These are phyloP conservation scores for Drosophila paracracens DNA, from an alignment of 2,888 invertebrate species.

Conservation along the genomic window DNA sequence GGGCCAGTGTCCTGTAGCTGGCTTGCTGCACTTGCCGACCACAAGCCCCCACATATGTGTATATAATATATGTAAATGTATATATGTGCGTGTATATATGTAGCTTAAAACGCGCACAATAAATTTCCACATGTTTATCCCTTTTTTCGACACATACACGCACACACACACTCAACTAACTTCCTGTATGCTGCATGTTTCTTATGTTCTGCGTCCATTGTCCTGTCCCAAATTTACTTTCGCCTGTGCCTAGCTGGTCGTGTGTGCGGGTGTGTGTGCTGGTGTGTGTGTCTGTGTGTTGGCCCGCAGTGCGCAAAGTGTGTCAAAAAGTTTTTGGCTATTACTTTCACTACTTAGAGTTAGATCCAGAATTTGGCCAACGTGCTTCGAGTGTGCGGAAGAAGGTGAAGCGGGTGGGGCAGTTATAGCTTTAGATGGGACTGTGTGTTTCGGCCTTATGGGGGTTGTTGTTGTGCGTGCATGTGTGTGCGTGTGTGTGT, in stretches of 20 bases:
- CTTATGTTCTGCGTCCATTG: constrained; percentile 50
- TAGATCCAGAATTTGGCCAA: constrained; percentile 32
- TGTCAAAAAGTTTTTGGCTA: constrained; percentile 77
- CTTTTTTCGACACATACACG: constrained; percentile 49
- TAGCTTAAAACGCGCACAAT: constrained; percentile 64
- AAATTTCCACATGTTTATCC: constrained; percentile 76
- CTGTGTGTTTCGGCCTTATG: constrained; percentile 28
- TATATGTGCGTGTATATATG: not conserved
- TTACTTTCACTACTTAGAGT: constrained; percentile 77
- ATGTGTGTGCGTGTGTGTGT: constrained; percentile 50
- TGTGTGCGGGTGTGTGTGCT: constrained; percentile 24
- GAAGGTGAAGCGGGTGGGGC: not conserved
- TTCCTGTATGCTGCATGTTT: constrained; percentile 36
- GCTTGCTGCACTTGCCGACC: constrained; percentile 56
- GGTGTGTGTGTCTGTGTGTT: constrained; percentile 31
- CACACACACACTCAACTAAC: constrained; percentile 3
- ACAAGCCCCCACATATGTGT: constrained; percentile 20
- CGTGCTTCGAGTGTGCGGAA: constrained; percentile 1
- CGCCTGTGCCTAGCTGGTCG: constrained; percentile 1
- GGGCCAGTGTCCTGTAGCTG: constrained; percentile 5
- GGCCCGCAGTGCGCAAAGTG: constrained; percentile 64
- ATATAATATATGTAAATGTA: not conserved
- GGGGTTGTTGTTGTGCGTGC: constrained; percentile 33
- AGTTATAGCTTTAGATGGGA: constrained; percentile 6
- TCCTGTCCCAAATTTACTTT: constrained; percentile 44